Percentiles rank a stretch among this genome's conserved stretches.
Evolutionary conservation across 2,113 vertebrate genomes (phyloP).

Genomic region (Nansenia antarctica): DNA sequence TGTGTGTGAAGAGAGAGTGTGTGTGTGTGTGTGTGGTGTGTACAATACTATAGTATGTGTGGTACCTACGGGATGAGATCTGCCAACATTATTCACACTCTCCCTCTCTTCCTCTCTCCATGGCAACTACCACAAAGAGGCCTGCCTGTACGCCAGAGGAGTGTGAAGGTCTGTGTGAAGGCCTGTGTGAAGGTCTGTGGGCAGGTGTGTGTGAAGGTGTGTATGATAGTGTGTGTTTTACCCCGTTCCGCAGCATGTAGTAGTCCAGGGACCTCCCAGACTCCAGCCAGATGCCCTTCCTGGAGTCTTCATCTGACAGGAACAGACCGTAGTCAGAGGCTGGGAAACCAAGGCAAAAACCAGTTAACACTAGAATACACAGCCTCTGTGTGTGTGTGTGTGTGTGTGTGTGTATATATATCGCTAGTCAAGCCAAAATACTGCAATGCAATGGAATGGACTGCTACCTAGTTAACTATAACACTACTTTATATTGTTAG

Average conservation of each 20-base stretch:
- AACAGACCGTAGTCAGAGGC: conserved; percentile 93
- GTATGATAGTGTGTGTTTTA: conserved; percentile 60
- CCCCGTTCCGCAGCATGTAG: conserved; percentile 96
- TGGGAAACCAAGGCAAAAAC: conserved; percentile 55
- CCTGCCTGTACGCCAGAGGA: background rate
- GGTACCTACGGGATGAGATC: background rate
- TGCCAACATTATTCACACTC: conserved; percentile 12
- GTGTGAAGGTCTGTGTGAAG: background rate
- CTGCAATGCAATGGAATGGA: no score
- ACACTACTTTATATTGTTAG: no score
- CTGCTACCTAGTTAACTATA: no score
- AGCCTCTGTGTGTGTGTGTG: no score
- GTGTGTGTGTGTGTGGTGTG: no score
- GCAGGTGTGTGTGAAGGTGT: background rate
- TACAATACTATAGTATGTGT: no score
- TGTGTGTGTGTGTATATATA: background rate
- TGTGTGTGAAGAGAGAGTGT: background rate
- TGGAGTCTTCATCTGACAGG: conserved; percentile 91
- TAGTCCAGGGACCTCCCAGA: conserved; percentile 92
- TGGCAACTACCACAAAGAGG: conserved; percentile 2
- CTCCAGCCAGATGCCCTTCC: conserved; percentile 96
- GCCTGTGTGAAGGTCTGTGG: background rate
- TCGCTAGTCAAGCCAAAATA: no score
- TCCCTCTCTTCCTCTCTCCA: background rate
- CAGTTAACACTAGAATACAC: background rate